phyloP scores from a whole-genome alignment of 1,140 invertebrate genomes.

The Atta texana region DNA sequence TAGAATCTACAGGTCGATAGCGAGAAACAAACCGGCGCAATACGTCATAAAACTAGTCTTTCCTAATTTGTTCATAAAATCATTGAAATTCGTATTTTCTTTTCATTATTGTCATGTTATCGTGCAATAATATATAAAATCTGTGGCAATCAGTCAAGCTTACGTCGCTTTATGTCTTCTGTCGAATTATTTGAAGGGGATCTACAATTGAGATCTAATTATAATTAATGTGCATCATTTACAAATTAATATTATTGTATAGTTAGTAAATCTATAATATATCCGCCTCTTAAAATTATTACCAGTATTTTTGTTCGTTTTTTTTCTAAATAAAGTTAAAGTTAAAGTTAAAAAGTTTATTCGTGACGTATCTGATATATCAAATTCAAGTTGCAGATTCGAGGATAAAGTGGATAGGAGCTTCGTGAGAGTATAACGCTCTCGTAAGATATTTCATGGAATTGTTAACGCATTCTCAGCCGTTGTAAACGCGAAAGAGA shows the following conservation, averaged over 20 bases:
- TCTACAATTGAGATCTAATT: neutral
- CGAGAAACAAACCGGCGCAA: neutral
- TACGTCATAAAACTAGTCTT: neutral
- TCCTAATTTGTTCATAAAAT: neutral
- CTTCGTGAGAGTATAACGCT: slow-evolving; percentile 1
- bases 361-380: neutral
- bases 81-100: neutral
- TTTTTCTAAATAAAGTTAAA: neutral
- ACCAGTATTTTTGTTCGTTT: neutral
- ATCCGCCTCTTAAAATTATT: neutral
- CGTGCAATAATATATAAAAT: slow-evolving; percentile 23
- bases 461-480: slow-evolving; percentile 68
- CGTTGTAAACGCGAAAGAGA: slow-evolving; percentile 53
- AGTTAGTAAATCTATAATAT: neutral
- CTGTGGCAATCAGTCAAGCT: neutral
- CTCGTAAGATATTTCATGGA: slow-evolving; percentile 47
- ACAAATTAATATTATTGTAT: slow-evolving; percentile 6
- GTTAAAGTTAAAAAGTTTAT: neutral
- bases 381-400: slow-evolving; percentile 3
- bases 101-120: slow-evolving; percentile 15
- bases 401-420: slow-evolving; percentile 28
- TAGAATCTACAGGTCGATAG: slow-evolving; percentile 5
- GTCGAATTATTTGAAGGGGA: neutral
- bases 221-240: neutral
- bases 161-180: neutral